Conservation (phyloP, 2,113 vertebrate genomes). For the Clarias macrocephalus region DNA sequence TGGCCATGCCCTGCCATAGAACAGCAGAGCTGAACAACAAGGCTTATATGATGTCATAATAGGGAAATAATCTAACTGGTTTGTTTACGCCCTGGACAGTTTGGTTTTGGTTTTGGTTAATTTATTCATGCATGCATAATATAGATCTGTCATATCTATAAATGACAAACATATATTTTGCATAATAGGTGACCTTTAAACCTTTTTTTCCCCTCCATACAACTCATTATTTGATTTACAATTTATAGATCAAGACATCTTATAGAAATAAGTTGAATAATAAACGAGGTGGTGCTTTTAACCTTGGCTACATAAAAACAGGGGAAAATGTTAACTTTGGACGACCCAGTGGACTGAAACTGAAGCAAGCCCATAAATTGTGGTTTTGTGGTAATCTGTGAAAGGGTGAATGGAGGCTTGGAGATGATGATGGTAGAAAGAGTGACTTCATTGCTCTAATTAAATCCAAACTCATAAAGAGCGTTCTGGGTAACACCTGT, state of each 20-base stretch:
- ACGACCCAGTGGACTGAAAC: slow-evolving; percentile 29
- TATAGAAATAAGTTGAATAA: not conserved
- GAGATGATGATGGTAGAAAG: not conserved
- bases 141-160: too few species aligned
- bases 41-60: too few species aligned
- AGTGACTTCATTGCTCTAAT: slow-evolving; percentile 28
- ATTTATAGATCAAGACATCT: not conserved
- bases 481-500: slow-evolving; percentile 24
- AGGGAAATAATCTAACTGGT: too few species aligned
- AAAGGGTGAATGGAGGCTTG: slow-evolving; percentile 25
- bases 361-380: slow-evolving; percentile 33
- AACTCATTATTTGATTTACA: not conserved
- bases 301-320: slow-evolving; percentile 19
- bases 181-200: too few species aligned
- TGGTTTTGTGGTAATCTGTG: slow-evolving; percentile 27
- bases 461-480: slow-evolving; percentile 22
- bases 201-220: not conserved
- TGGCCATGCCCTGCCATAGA: too few species aligned
- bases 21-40: too few species aligned
- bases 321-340: slow-evolving; percentile 31
- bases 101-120: too few species aligned
- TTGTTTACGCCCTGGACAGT: too few species aligned
- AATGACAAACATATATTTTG: too few species aligned
- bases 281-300: slow-evolving; percentile 41
- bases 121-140: too few species aligned